Conservation (phyloP, 2,113 vertebrate species). For the Gracilinanus agilis region DNA sequence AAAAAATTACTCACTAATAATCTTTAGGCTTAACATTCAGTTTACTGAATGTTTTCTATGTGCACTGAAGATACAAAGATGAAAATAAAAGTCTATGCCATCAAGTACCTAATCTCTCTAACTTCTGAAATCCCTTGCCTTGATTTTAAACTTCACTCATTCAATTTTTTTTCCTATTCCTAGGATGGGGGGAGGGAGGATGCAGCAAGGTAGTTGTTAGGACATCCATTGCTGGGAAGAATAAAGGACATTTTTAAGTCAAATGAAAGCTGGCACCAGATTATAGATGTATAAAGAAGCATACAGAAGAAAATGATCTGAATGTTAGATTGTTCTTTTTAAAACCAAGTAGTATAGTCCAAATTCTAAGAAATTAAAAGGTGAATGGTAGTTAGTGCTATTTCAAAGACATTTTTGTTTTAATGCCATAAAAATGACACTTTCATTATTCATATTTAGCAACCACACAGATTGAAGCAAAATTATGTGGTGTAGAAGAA, state of each 20-base stretch:
- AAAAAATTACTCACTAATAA: not conserved
- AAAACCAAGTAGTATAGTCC: not conserved
- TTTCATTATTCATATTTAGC: constrained; percentile 78
- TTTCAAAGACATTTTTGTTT: not conserved
- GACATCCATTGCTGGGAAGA: not conserved
- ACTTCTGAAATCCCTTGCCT: not conserved
- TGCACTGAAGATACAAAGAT: not conserved
- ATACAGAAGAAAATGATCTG: not conserved
- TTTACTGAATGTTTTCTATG: not conserved
- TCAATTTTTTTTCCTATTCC: not conserved
- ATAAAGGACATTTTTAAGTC: not conserved
- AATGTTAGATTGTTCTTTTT: not conserved
- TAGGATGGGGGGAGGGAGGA: not conserved
- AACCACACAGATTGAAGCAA: constrained; percentile 86
- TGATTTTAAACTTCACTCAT: not conserved
- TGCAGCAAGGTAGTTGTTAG: not conserved
- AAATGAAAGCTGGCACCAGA: not conserved
- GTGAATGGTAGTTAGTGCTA: not conserved
- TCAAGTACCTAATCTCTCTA: not conserved
- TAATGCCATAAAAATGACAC: constrained; percentile 7
- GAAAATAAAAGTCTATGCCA: not conserved
- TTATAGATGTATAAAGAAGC: not conserved
- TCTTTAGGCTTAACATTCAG: not conserved
- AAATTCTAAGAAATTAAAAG: not conserved
- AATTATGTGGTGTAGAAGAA: constrained; percentile 85